Conservation (phyloP, 2,888 invertebrate genomes). For the Mesorhabditis belari region DNA sequence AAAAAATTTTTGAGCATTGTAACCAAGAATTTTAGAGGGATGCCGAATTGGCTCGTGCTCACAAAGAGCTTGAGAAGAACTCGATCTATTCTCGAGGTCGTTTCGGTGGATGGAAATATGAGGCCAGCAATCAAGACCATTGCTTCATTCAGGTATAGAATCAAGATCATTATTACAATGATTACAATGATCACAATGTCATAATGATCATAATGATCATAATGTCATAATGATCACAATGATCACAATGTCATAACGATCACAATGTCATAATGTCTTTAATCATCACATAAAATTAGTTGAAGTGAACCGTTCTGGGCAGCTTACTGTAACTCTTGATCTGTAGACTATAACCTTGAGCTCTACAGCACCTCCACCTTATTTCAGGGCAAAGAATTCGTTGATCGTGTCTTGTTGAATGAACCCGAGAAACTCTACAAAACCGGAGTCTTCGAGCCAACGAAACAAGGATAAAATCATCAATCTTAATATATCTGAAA, state of each 20-base stretch:
- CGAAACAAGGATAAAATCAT: neutral
- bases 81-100: constrained; percentile 49
- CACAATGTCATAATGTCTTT: no score
- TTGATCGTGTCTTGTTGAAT: constrained; percentile 45
- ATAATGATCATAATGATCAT: no score
- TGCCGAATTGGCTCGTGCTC: constrained; percentile 46
- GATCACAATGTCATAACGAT: no score
- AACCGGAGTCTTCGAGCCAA: constrained; percentile 31
- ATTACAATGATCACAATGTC: no score
- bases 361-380: neutral
- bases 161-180: no score
- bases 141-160: constrained; percentile 53
- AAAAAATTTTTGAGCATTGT: neutral
- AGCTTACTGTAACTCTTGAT: neutral
- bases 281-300: no score
- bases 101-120: constrained; percentile 52
- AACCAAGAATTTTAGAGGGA: constrained; percentile 32
- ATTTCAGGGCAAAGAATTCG: constrained; percentile 34
- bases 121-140: constrained; percentile 47
- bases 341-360: neutral
- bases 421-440: constrained; percentile 50
- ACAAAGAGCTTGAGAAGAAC: constrained; percentile 41
- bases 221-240: no score
- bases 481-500: neutral
- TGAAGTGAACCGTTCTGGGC: no score